Evolutionary conservation across 1,140 invertebrate species (phyloP), one percentile per base, ranked within the genome.

Genomic region (Drosophila mauritiana): DNA sequence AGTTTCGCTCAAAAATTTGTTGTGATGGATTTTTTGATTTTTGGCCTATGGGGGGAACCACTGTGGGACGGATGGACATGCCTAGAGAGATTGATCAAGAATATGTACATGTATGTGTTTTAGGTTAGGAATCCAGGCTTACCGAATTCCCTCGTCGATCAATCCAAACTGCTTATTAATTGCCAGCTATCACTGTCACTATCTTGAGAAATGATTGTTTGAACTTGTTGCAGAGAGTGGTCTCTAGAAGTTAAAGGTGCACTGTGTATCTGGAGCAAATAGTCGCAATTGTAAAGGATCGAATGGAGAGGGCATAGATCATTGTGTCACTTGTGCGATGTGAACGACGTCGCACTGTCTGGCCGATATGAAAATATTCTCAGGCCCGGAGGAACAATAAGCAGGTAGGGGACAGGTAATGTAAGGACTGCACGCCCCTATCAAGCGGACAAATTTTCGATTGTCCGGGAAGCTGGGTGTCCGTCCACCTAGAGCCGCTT

Each of bases 341-440:
- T 45, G 39, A 68, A 78, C 82, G 82, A 80, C 82, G 90, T 77
- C 90, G 73, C 72, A 62, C 45, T 80, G 90, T 91, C 90, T 91
- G 86, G 39, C 51, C n/a, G 64, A 39, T 56, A 34, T 42, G 34
- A 61, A 69, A 82, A 89, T 91, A 43, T 91, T 91, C 90, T 82
- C 86, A 90, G 86, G 69, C 68, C 37, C 34, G 36, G 37, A 61
- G 25, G 12, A 34, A 74, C 52, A 17, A 39, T 17, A 17, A 22
- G 20, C 67, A 72, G 68, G 68, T 70, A 70, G 34, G 54, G 27
- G 25, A 74, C 74, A 85, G 74, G 56, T 75, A 86, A 51, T 76
- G 63, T 67, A 77, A 65, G 80, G 75, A 72, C 81, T 92, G 79
- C 91, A 92, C 91, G 91, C 91, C 91, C 78, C 90, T 91, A 92